phyloP scores from a whole-genome alignment of 2,113 vertebrate genomes.

The Chaetodon trifascialis region DNA sequence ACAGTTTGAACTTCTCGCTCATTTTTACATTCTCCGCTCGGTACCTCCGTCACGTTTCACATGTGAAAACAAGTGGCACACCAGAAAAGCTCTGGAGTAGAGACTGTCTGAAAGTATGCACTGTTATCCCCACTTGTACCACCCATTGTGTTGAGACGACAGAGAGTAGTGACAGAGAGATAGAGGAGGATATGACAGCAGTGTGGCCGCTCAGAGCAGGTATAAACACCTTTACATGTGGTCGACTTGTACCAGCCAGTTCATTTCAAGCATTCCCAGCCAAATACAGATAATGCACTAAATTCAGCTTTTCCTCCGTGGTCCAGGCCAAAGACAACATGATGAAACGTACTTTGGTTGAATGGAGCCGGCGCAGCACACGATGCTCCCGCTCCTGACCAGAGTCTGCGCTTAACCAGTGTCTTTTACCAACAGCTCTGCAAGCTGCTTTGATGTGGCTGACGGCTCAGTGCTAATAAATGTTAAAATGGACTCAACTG shows the following conservation, averaged over 20 bases:
- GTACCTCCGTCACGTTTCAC: neutral
- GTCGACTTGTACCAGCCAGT: neutral
- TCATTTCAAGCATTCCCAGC: neutral
- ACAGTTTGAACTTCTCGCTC: neutral
- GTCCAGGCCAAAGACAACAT: neutral
- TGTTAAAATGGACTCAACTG: slow-evolving; percentile 44
- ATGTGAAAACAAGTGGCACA: slow-evolving; percentile 17
- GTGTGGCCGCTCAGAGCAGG: neutral
- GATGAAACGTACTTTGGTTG: neutral
- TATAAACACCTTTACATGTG: neutral
- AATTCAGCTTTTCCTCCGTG: neutral
- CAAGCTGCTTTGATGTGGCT: slow-evolving; percentile 39
- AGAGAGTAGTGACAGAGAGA: neutral
- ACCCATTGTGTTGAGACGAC: slow-evolving; percentile 3
- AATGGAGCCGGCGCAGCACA: neutral
- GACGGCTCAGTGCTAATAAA: slow-evolving; percentile 45
- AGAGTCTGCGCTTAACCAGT: neutral
- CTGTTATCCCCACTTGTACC: neutral
- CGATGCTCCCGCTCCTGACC: neutral
- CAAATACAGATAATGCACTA: neutral
- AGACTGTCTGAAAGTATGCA: neutral
- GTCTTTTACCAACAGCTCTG: slow-evolving; percentile 20
- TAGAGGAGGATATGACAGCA: neutral
- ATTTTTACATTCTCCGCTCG: neutral
- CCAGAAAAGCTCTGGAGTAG: neutral